Evolutionary conservation across 2,797 vertebrate species (phyloP), one percentile per base, ranked within the genome.

Genomic region (Peromyscus melanophrys): DNA sequence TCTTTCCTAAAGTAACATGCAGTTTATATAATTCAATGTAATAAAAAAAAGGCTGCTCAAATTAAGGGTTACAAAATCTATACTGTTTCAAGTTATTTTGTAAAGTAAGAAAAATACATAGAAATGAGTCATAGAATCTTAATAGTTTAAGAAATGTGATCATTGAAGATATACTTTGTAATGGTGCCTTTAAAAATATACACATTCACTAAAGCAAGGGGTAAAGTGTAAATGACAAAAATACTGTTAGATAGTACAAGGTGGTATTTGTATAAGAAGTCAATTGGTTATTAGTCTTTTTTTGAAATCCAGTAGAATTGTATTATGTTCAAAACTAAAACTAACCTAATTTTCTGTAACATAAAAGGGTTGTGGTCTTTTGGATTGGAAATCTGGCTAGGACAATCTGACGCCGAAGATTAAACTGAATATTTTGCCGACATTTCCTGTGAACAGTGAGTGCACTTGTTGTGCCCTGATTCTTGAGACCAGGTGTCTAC

Each of bases 21-120:
- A 97, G 46, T 96, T 95, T 85, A 90, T 98, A 97, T 96, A 97
- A 93, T 95, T 95, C 82, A 95, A 89, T 98, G 90, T 97, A 95
- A 98, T 97, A 94, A 97, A 71, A 97, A 97, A 97, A 97, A 46
- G 43, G 95, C 97, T 97, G 95, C 96, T 98, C 89, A 97, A 98
- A 98, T 96, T 97, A 98, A 97, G 93, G 96, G 97, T 98, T 98
- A 98, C 95, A 98, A 99, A 99, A 99, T 96, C 98, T 98, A 98
- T 98, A 98, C 97, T 90, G 76, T 98, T 98, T 97, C 98, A 97
- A 97, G 97, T 97, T 98, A 97, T 98, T 98, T 98, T 97, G 97
- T 98, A 98, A 99, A 98, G 98, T 99, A 98, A 98, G 98, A 98
- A 98, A 98, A 97, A 97, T 98, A 98, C 98, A 97, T 96, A 98